phyloP scores from a whole-genome alignment of 2,888 invertebrate genomes.

The Xylocampa areola region DNA sequence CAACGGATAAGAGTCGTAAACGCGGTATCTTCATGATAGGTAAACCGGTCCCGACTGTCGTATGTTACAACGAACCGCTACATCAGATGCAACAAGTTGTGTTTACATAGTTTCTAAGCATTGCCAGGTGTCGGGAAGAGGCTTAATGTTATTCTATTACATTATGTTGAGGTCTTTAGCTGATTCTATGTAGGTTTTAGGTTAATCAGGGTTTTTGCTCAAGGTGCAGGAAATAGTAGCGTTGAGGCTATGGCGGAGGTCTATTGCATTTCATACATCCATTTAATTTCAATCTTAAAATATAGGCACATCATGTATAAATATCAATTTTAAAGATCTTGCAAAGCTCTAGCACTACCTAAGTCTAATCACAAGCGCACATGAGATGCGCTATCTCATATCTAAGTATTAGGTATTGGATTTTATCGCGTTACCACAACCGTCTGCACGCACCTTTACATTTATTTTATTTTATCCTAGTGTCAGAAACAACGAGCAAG shows the following conservation, averaged over 20 bases:
- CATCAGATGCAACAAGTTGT: constrained; percentile 18
- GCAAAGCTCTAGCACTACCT: too few relatives aligned
- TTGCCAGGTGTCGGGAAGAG: constrained; percentile 5
- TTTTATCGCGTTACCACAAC: constrained; percentile 27
- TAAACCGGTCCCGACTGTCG: constrained; percentile 25
- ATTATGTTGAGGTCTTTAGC: background rate
- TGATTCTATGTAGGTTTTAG: background rate
- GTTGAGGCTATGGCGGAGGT: too few relatives aligned
- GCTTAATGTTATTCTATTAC: background rate
- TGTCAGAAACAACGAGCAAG: constrained; percentile 30
- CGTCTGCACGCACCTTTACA: constrained; percentile 15
- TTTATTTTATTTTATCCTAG: constrained; percentile 38
- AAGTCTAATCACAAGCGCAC: constrained; percentile 8
- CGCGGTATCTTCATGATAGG: constrained; percentile 32
- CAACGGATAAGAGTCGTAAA: constrained; percentile 27
- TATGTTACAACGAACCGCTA: constrained; percentile 1
- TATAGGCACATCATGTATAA: background rate
- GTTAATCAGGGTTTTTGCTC: background rate
- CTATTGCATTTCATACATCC: background rate
- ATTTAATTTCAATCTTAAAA: background rate
- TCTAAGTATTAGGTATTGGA: constrained; percentile 20
- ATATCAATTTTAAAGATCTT: too few relatives aligned
- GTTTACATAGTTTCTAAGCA: constrained; percentile 15
- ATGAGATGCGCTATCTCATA: constrained; percentile 26
- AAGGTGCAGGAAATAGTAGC: background rate